phyloP scores from a whole-genome alignment of 2,113 vertebrate species.

The Tor tambroides region DNA sequence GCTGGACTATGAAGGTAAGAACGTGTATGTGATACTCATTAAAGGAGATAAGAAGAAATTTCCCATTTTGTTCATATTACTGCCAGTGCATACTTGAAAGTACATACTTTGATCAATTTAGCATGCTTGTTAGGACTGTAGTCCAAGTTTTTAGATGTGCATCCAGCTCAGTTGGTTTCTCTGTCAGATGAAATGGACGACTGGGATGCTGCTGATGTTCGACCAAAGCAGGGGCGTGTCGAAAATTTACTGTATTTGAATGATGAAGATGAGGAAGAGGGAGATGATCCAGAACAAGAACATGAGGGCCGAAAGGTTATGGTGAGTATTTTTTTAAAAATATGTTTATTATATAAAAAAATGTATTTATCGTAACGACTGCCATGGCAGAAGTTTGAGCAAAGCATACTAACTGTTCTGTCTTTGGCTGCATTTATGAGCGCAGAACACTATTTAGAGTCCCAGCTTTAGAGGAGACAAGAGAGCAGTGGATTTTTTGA shows the following conservation, averaged over 20 bases:
- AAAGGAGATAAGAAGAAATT: not conserved
- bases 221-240: slow-evolving; percentile 73
- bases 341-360: no score
- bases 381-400: no score
- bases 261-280: slow-evolving; percentile 79
- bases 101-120: not conserved
- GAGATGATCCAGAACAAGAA: slow-evolving; percentile 82
- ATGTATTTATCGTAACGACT: no score
- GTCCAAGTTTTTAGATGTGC: not conserved
- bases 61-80: not conserved
- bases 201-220: slow-evolving; percentile 76
- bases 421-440: no score
- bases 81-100: not conserved
- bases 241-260: slow-evolving; percentile 84
- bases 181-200: slow-evolving; percentile 82
- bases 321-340: slow-evolving; percentile 70
- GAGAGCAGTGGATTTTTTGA: no score
- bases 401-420: no score
- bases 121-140: slow-evolving; percentile 11
- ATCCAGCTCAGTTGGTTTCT: not conserved
- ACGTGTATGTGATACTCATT: not conserved
- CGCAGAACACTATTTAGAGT: no score
- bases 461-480: no score
- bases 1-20: slow-evolving; percentile 82
- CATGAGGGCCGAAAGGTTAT: slow-evolving; percentile 86